phyloP scores from a whole-genome alignment of 1,140 invertebrate genomes.

The Pseudomyrmex pallidus region DNA sequence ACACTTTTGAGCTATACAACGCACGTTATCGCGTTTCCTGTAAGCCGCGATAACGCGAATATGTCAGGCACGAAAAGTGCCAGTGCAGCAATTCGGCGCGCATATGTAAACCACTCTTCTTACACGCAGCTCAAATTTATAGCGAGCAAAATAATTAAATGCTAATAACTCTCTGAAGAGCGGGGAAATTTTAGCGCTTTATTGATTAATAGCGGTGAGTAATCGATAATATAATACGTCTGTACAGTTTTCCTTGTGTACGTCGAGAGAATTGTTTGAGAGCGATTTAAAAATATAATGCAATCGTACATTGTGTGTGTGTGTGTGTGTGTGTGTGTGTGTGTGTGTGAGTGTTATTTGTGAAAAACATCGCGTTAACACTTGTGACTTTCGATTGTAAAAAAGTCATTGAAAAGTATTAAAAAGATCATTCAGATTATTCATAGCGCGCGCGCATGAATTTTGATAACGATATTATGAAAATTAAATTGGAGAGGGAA shows the following conservation, averaged over 20 bases:
- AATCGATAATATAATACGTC: slow-evolving; percentile 30
- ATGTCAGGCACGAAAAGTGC: slow-evolving; percentile 53
- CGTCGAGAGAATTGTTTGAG: too few species aligned
- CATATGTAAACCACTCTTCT: slow-evolving; percentile 57
- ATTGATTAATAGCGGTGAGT: slow-evolving; percentile 35
- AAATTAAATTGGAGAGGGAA: background rate
- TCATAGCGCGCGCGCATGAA: background rate
- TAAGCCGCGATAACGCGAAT: slow-evolving; percentile 50
- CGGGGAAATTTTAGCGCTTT: slow-evolving; percentile 19
- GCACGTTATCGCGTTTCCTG: slow-evolving; percentile 53
- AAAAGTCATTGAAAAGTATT: background rate
- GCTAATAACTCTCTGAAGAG: slow-evolving; percentile 42
- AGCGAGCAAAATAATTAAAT: slow-evolving; percentile 54
- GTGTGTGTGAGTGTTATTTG: background rate
- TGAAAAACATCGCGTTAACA: background rate
- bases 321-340: background rate
- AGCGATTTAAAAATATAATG: too few species aligned
- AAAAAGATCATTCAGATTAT: slow-evolving; percentile 39
- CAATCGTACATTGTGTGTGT: background rate
- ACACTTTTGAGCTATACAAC: slow-evolving; percentile 25
- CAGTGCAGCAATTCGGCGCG: slow-evolving; percentile 40
- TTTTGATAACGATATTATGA: slow-evolving; percentile 38
- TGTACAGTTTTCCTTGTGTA: background rate
- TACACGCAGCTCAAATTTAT: slow-evolving; percentile 58
- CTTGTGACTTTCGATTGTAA: background rate